These are phyloP conservation scores for Ancistrus triradiatus DNA, from an alignment of 2,113 vertebrate species.

Conservation along the genomic window DNA sequence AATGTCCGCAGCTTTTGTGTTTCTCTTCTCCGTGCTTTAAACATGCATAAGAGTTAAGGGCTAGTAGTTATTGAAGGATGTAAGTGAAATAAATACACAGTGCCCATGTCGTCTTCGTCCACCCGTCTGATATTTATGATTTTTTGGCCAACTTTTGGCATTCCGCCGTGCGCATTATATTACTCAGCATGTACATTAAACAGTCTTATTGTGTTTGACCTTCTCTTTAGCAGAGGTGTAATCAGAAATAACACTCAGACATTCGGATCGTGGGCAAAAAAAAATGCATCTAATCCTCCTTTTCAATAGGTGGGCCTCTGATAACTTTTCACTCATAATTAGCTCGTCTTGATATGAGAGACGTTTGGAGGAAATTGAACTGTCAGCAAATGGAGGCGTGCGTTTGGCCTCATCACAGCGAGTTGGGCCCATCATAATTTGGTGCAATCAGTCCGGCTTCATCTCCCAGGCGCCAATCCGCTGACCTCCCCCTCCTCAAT, in stretches of 20 bases:
- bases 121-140: not conserved
- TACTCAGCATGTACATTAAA: conserved; percentile 65
- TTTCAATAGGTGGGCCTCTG: conserved; percentile 78
- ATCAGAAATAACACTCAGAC: conserved; percentile 86
- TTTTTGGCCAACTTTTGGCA: not conserved
- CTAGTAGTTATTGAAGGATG: not conserved
- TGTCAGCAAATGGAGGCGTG: conserved; percentile 92
- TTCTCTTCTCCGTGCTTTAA: not conserved
- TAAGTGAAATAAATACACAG: not conserved
- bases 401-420: conserved; percentile 93
- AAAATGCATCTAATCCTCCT: conserved; percentile 77
- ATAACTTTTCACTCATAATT: conserved; percentile 97
- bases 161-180: conserved; percentile 27
- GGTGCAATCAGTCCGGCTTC: conserved; percentile 91
- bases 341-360: conserved; percentile 88
- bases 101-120: not conserved
- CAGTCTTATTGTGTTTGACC: conserved; percentile 63
- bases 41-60: not conserved
- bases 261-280: conserved; percentile 77
- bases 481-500: conserved; percentile 92
- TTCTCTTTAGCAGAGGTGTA: conserved; percentile 57
- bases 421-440: conserved; percentile 95
- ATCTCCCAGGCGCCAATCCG: conserved; percentile 84
- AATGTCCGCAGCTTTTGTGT: not conserved
- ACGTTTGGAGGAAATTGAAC: conserved; percentile 95